Evolutionary conservation across 1,140 invertebrate species (phyloP).

Genomic region (Lasioglossum albipes): DNA sequence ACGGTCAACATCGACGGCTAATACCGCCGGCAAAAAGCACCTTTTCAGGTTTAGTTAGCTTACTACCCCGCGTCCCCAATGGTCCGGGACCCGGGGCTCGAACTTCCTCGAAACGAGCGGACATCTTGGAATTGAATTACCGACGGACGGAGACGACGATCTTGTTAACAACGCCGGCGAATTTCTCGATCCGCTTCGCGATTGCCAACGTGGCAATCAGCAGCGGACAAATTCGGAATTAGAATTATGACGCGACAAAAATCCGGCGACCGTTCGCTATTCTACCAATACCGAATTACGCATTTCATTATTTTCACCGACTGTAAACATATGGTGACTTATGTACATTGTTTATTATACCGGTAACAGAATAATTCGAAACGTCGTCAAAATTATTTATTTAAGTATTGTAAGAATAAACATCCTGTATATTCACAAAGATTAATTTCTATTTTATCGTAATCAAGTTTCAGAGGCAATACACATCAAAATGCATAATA

Average conservation of each 20-base stretch:
- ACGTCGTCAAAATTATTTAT: too few species aligned
- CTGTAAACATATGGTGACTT: too few species aligned
- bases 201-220: not conserved
- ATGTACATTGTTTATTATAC: too few species aligned
- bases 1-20: constrained; percentile 56
- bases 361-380: too few species aligned
- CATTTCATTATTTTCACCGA: too few species aligned
- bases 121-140: constrained; percentile 51
- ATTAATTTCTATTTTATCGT: too few species aligned
- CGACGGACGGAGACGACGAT: constrained; percentile 34
- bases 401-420: too few species aligned
- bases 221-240: not conserved
- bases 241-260: not conserved
- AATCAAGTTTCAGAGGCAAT: too few species aligned
- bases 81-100: not conserved
- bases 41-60: constrained; percentile 52
- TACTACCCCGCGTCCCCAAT: not conserved
- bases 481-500: too few species aligned
- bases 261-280: too few species aligned
- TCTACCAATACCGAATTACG: too few species aligned
- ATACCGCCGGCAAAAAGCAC: constrained; percentile 31
- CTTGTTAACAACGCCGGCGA: constrained; percentile 51
- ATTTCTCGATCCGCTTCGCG: constrained; percentile 10
- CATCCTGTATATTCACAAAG: too few species aligned
- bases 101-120: constrained; percentile 6